A percentile compares a stretch with the other conserved stretches of the same genome.
phyloP scores from a whole-genome alignment of 1,140 invertebrate species.

The Platorchestia sp. region DNA sequence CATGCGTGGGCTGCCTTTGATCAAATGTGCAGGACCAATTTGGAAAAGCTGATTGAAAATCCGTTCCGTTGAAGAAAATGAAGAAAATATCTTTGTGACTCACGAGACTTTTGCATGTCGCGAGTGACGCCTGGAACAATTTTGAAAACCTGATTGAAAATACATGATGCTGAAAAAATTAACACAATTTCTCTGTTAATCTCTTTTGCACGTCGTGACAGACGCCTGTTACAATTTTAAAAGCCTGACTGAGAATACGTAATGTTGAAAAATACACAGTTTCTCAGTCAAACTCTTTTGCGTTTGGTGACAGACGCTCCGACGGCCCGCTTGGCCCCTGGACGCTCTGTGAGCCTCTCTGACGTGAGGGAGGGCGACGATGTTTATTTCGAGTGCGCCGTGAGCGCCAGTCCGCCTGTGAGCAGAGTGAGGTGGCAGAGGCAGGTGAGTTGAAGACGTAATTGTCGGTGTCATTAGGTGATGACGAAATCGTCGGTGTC shows the following conservation, averaged over 20 bases:
- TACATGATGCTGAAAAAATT: neutral
- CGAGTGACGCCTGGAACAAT: neutral
- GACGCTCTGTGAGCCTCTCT: neutral
- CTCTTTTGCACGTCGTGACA: neutral
- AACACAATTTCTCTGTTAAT: too few relatives aligned
- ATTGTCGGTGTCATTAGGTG: too few relatives aligned
- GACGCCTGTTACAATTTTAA: neutral
- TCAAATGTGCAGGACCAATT: too few relatives aligned
- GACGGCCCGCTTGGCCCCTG: neutral
- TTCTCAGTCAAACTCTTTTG: neutral
- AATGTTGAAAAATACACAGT: neutral
- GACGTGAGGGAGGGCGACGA: conserved; percentile 28
- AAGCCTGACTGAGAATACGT: neutral
- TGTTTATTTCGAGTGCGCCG: conserved; percentile 32
- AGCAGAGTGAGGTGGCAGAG: conserved; percentile 5
- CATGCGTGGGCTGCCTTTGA: too few relatives aligned
- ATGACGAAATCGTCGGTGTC: too few relatives aligned
- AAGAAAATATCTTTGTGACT: too few relatives aligned
- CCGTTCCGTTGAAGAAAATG: too few relatives aligned
- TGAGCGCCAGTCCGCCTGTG: neutral
- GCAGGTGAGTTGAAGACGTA: conserved; percentile 19
- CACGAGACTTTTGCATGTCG: too few relatives aligned
- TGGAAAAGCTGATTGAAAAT: too few relatives aligned
- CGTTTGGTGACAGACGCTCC: neutral
- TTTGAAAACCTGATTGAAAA: neutral